Percentiles rank a stretch among this genome's conserved stretches.
phyloP scores from a whole-genome alignment of 2,888 invertebrate genomes.

The Conops quadrifasciatus region DNA sequence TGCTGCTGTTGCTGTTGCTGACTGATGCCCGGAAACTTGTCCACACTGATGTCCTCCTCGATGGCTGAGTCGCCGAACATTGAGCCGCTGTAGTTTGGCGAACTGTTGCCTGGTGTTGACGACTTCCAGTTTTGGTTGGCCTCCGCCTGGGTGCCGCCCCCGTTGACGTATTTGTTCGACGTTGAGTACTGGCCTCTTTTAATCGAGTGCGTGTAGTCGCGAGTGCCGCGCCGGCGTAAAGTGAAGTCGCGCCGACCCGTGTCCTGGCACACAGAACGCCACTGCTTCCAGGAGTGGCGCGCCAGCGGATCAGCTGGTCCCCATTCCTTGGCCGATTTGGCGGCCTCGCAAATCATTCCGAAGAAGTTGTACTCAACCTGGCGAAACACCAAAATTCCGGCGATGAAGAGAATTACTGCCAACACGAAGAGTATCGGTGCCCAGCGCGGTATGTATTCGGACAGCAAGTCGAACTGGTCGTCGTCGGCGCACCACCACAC shows the following conservation, averaged over 20 bases:
- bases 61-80: slow-evolving; percentile 66
- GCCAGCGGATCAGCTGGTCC: slow-evolving; percentile 65
- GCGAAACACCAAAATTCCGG: slow-evolving; percentile 63
- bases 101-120: slow-evolving; percentile 64
- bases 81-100: slow-evolving; percentile 65
- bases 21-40: slow-evolving; percentile 62
- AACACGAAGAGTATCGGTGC: slow-evolving; percentile 61
- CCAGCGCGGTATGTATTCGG: slow-evolving; percentile 62
- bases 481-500: slow-evolving; percentile 66
- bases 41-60: slow-evolving; percentile 65
- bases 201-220: slow-evolving; percentile 65
- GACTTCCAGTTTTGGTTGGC: slow-evolving; percentile 58
- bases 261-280: slow-evolving; percentile 65
- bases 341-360: slow-evolving; percentile 65
- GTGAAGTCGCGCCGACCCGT: slow-evolving; percentile 65
- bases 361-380: slow-evolving; percentile 66
- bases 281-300: slow-evolving; percentile 65
- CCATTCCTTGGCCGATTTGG: slow-evolving; percentile 66
- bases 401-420: slow-evolving; percentile 58
- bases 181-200: slow-evolving; percentile 64
- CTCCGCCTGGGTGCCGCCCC: slow-evolving; percentile 39
- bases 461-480: slow-evolving; percentile 57
- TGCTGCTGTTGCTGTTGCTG: slow-evolving; percentile 43
- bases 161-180: slow-evolving; percentile 51
- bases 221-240: slow-evolving; percentile 62